Percentiles rank a stretch among this genome's conserved stretches.
These are phyloP conservation scores for Amazona guildingii DNA, from an alignment of 2,113 vertebrate species.

Conservation along the genomic window DNA sequence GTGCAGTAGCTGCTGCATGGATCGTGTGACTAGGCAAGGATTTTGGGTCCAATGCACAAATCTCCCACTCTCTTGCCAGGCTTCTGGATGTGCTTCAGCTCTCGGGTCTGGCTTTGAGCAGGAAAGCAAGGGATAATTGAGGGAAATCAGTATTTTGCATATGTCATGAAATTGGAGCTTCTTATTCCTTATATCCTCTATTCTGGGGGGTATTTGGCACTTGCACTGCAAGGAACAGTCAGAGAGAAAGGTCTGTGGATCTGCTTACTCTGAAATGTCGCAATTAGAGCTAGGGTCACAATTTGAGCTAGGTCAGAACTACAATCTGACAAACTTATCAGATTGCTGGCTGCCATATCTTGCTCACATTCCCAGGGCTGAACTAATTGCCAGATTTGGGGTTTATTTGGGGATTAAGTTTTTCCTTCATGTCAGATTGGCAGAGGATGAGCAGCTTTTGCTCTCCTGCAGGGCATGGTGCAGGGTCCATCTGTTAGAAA, in stretches of 20 bases:
- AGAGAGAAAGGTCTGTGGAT: background rate
- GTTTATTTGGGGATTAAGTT: constrained; percentile 15
- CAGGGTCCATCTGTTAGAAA: constrained; percentile 12
- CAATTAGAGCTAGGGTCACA: background rate
- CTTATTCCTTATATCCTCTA: background rate
- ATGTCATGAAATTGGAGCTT: background rate
- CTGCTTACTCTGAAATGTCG: background rate
- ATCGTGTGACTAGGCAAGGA: background rate
- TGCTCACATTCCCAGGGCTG: background rate
- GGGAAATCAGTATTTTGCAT: background rate
- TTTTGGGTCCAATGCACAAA: background rate
- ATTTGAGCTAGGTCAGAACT: background rate
- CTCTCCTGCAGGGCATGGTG: background rate
- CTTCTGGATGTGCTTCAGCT: background rate
- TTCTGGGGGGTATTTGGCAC: background rate
- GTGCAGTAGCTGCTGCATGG: rapidly evolving
- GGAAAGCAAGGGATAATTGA: background rate
- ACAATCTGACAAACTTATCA: background rate
- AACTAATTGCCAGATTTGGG: background rate
- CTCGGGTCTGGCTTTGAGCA: background rate
- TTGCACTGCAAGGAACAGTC: background rate
- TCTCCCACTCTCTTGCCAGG: background rate
- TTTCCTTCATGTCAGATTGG: background rate
- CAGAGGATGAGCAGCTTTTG: background rate
- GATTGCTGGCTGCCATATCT: background rate